Evolutionary conservation across 2,797 vertebrate genomes (phyloP).

Genomic region (Premnoplex brunnescens): DNA sequence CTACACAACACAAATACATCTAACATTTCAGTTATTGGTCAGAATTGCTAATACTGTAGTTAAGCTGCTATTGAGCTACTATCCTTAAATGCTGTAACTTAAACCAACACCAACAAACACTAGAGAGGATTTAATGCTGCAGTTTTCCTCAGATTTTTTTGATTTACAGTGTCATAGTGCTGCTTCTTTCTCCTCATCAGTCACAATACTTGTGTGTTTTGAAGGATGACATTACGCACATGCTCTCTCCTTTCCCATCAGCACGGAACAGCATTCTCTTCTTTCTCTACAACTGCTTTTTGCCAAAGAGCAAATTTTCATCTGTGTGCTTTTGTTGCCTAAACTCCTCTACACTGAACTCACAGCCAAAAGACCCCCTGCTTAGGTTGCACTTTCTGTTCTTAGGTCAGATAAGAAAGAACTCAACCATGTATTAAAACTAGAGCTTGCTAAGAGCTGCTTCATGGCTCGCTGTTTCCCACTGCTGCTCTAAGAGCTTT

Average conservation of each 20-base stretch:
- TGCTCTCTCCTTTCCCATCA: neutral
- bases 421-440: slow-evolving; percentile 7
- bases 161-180: neutral
- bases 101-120: neutral
- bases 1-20: rapidly evolving
- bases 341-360: neutral
- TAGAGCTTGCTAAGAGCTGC: neutral
- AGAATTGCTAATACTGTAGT: neutral
- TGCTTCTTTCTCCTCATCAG: neutral
- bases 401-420: slow-evolving; percentile 21
- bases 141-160: neutral
- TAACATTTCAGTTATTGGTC: neutral
- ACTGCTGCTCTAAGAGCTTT: neutral
- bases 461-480: neutral
- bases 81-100: neutral
- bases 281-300: neutral
- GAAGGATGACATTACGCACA: neutral
- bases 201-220: neutral
- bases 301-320: neutral
- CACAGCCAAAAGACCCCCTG: neutral
- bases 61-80: neutral
- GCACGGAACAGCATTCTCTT: neutral
- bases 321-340: neutral
- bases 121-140: neutral
- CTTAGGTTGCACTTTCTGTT: neutral